phyloP scores from a whole-genome alignment of 1,140 invertebrate species.

The Drosophila rhopaloa region DNA sequence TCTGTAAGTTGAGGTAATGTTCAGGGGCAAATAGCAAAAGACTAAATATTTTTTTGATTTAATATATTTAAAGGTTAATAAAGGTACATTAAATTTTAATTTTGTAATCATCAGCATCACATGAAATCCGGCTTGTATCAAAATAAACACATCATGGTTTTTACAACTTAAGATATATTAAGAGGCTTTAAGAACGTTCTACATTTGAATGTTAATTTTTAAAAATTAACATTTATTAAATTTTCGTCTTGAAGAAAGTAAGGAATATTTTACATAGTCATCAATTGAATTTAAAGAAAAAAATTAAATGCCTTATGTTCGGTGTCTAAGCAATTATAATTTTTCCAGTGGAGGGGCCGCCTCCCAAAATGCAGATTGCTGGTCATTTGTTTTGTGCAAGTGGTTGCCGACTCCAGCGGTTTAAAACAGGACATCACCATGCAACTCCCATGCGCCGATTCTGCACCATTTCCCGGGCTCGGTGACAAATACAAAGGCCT shows the following conservation, averaged over 20 bases:
- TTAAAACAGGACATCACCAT: slow-evolving; percentile 1
- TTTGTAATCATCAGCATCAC: too few species aligned
- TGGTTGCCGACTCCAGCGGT: slow-evolving; percentile 17
- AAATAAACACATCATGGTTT: too few species aligned
- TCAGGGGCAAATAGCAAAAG: slow-evolving; percentile 1
- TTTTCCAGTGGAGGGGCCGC: slow-evolving; percentile 25
- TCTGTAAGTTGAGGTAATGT: slow-evolving; percentile 37
- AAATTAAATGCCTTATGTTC: slow-evolving; percentile 3
- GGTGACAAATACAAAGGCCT: slow-evolving; percentile 65
- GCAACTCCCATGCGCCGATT: slow-evolving; percentile 12
- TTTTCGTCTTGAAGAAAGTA: too few species aligned
- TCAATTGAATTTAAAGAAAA: too few species aligned
- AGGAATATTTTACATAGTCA: too few species aligned
- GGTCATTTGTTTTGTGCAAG: slow-evolving; percentile 61
- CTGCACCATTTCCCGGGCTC: slow-evolving; percentile 41
- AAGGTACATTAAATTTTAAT: too few species aligned
- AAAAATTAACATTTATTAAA: too few species aligned
- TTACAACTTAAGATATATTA: too few species aligned
- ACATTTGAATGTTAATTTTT: too few species aligned
- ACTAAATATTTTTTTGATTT: not conserved
- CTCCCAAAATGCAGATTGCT: slow-evolving; percentile 60
- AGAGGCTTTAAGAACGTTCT: too few species aligned
- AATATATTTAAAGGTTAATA: too few species aligned
- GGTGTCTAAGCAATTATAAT: slow-evolving; percentile 63
- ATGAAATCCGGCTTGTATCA: too few species aligned